Base-by-base conservation (phyloP, 2,797 vertebrate genomes). In the Cynopterus sphinx region DNA sequence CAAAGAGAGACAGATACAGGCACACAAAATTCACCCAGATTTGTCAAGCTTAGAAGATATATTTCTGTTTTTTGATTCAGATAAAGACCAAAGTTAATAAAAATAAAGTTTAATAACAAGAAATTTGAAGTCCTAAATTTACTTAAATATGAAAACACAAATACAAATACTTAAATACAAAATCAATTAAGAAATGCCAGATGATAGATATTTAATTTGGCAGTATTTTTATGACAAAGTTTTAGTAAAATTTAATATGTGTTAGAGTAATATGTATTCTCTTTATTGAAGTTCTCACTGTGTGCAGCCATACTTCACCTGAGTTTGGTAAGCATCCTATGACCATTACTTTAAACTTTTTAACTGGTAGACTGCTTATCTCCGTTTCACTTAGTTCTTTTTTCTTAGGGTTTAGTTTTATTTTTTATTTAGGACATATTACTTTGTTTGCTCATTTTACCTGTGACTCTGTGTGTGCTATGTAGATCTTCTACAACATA, bases 181-280 rank as follows among this genome's bases (percentile, higher is more conserved):
- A 85, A 75, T 68, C 28, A 91, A 2, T 53, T 91, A 53, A n/a
- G 67, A 84, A 81, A 46, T 87, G 6, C 57, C 84, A 59, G 28
- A 63, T 75, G 2, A 70, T 17, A 39, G 31, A 93, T 46, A 43
- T 21, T 39, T 81, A 33, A 77, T 49, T 96, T 85, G 39, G 46
- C n/a, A 90, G 24, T 51, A 82, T 68, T 86, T 92, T 96, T 82
- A 67, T 90, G 78, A 67, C 16, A 65, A 67, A 85, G 4, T 93
- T 63, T 59, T 55, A 61, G 3, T 67, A 91, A 73, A 88, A 31
- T 77, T 90, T 61, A 79, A 1, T 68, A 26, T 24, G 3, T 3
- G 51, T 78, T 88, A 71, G 31, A 63, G 5, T 68, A 36, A 90
- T 51, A 67, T 31, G 22, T 49, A 49, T 49, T 49, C 12, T 55